These are phyloP conservation scores for Yoshiicerus persimilis DNA, from an alignment of 1,140 invertebrate genomes.

Conservation along the genomic window DNA sequence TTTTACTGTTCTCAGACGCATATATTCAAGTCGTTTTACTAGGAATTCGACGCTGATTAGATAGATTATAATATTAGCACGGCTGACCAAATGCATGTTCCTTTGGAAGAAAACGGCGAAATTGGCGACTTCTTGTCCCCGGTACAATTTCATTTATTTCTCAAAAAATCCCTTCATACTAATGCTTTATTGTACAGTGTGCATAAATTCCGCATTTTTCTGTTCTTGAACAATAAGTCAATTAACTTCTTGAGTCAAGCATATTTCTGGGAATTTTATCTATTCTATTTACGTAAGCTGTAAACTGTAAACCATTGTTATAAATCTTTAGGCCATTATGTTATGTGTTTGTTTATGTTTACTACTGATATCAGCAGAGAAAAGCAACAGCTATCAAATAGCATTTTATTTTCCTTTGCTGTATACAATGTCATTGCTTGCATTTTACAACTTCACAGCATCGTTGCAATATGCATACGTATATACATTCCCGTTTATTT, in stretches of 20 bases:
- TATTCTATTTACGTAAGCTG: background rate
- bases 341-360: background rate
- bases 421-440: background rate
- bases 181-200: background rate
- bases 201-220: background rate
- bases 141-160: background rate
- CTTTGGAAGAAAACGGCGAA: background rate
- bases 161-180: no score
- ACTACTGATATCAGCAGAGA: background rate
- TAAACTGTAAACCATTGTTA: background rate
- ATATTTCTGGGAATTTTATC: background rate
- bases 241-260: background rate
- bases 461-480: no score
- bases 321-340: background rate
- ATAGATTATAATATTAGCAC: background rate
- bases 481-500: no score
- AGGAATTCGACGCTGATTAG: background rate
- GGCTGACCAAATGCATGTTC: constrained; percentile 14
- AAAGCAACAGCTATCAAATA: no score
- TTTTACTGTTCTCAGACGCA: background rate
- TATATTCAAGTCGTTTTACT: background rate
- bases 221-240: background rate
- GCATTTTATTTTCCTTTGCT: background rate
- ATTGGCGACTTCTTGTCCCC: background rate
- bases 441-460: background rate